Evolutionary conservation across 2,888 invertebrate species (phyloP), one percentile per base, ranked within the genome.

Genomic region (Hylaea fasciaria): DNA sequence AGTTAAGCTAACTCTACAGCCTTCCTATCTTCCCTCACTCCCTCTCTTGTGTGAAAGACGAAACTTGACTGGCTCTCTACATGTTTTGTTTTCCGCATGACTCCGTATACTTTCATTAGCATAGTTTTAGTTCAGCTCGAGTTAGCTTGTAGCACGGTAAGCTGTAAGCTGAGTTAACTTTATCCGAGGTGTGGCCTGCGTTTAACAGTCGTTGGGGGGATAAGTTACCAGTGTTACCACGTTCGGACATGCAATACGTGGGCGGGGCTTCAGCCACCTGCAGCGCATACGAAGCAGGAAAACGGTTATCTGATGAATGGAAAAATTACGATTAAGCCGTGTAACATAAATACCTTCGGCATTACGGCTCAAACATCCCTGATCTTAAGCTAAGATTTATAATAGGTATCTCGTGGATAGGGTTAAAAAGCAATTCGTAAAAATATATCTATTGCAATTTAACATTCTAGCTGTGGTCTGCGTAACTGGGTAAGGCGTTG

Each of bases 251-350:
- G 43, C 55, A 55, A 37, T 55, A 32, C 44, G 49, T 53, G 17
- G 47, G 61, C 45, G 55, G 60, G n/a, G 47, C 8, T 35, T 29
- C 28, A 44, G 14, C 32, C 37, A 44, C 61, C 56, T 55, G 56
- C 22, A 47, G 1, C 39, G 61, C 12, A 10, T 61, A 62, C 56
- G n/a, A 62, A 62, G 32, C 47, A 53, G 35, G 40, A 32, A 39
- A 44, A 61, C 61, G 52, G 61, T 61, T 56, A 61, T 55, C 29
- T 43, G 55, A 47, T 58, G 50, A 56, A 61, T 56, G 56, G 61
- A 52, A 60, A 59, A 61, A 37, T 60, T 56, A 55, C 46, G 55
- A 60, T 12, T 35, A 47, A 54, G 49, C 35, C 55, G 39, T 55
- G 55, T 35, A 56, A 55, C 40, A 43, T 43, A 39, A 39, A 53